Percentiles rank a stretch among this genome's conserved stretches.
phyloP scores from a whole-genome alignment of 1,140 invertebrate species.

The Holcopasites calliopsidis region DNA sequence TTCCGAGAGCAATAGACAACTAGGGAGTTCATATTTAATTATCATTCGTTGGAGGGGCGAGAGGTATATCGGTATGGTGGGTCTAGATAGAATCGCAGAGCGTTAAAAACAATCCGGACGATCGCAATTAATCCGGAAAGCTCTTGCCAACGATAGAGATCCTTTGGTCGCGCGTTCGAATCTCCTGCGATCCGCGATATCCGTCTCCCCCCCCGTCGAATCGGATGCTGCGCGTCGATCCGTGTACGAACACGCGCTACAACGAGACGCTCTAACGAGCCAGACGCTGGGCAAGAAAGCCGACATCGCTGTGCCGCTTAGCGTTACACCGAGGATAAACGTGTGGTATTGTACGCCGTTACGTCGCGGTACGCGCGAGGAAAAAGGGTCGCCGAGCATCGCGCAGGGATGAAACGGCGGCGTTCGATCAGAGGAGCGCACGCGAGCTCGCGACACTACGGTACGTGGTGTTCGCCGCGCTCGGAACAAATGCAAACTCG shows the following conservation, averaged over 20 bases:
- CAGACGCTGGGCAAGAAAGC: constrained; percentile 13
- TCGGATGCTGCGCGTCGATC: not conserved
- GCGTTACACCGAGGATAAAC: not conserved
- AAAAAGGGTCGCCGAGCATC: not conserved
- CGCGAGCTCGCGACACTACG: constrained; percentile 44
- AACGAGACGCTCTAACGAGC: constrained; percentile 27
- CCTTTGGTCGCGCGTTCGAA: not conserved
- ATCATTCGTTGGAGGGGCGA: too few species aligned
- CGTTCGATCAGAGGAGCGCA: constrained; percentile 28
- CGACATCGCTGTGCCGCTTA: not conserved
- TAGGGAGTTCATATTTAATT: too few species aligned
- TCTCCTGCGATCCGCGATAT: not conserved
- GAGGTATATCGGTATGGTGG: too few species aligned
- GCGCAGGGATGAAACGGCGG: constrained; percentile 1
- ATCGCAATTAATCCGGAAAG: not conserved
- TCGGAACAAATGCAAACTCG: constrained; percentile 39
- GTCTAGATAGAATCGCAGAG: too few species aligned
- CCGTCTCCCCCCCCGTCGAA: constrained; percentile 30
- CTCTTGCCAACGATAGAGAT: not conserved
- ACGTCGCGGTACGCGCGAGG: not conserved
- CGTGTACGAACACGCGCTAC: constrained; percentile 13
- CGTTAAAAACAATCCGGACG: too few species aligned
- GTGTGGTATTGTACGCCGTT: constrained; percentile 12
- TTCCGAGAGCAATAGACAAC: too few species aligned
- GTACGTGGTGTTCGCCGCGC: constrained; percentile 26